Base-by-base conservation (phyloP, 2,113 vertebrate genomes). In the Oenanthe melanoleuca region DNA sequence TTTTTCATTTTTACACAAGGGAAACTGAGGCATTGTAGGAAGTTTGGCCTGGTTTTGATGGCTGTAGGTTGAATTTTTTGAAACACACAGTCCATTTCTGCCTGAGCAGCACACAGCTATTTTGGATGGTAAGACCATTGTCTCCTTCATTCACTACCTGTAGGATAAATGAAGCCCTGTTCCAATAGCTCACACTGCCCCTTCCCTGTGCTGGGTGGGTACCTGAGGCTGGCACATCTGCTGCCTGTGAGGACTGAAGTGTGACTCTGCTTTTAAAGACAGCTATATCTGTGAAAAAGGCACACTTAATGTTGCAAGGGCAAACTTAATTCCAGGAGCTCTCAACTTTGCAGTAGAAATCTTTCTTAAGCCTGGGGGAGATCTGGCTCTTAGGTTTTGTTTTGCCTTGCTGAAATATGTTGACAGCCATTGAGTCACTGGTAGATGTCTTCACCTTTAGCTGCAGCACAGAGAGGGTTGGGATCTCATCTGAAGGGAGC, bases 181-280 rank as follows among this genome's bases (percentile, higher is more conserved):
- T 80, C n/a, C 55, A 18, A 0, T 1, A 34, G 53, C 6, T 6
- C 25, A 2, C 16, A 15, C 1, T 8, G 15, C 37, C 12, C 22
- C 34, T 34, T 61, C 37, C 1, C 9, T 13, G 52, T 1, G 1
- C 11, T 23, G 1, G 1, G 2, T 29, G 70, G 10, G 4, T 57
- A 20, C 31, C 8, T 45, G 5, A 45, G 66, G 23, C 53, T 20
- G 78, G 66, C 66, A 4, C 17, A 11, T 64, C 19, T 0, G 0
- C 55, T 81, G 47, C 73, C 44, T 31, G 7, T 15, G n/a, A 37
- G 53, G 34, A 21, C 15, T 45, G 4, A 70, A 52, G 44, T 4
- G 29, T 53, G 63, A 22, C 40, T 4, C 0, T 21, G 31, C 34
- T 6, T 69, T 61, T 75, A 38, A 65, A 80, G 31, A 38, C 28